Conservation (phyloP, 2,113 vertebrate genomes). For the Bubo scandiacus region DNA sequence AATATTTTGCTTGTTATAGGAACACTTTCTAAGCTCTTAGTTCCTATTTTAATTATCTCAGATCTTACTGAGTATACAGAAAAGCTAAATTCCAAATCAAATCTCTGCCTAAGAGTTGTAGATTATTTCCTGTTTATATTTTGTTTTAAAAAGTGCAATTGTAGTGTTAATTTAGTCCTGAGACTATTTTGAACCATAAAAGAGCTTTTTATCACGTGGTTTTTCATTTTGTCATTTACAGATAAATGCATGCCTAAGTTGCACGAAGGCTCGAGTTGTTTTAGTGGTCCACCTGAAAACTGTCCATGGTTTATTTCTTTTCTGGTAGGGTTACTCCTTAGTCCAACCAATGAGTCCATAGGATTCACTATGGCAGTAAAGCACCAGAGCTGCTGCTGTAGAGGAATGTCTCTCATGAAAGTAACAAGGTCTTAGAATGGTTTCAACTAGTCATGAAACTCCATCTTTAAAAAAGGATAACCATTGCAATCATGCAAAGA, state of each 20-base stretch:
- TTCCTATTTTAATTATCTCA: not conserved
- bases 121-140: not conserved
- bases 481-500: not conserved
- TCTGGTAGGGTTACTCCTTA: not conserved
- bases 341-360: not conserved
- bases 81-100: not conserved
- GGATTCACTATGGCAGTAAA: not conserved
- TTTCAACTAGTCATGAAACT: not conserved
- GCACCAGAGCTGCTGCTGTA: not conserved
- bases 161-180: not conserved
- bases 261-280: not conserved
- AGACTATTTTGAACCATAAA: not conserved
- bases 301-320: not conserved
- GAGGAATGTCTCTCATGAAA: not conserved
- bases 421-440: fast-evolving
- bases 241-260: not conserved
- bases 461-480: not conserved
- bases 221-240: not conserved
- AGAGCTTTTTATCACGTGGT: not conserved
- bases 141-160: not conserved
- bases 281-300: not conserved
- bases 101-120: not conserved
- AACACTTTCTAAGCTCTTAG: not conserved
- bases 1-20: not conserved
- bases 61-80: not conserved